phyloP scores from a whole-genome alignment of 2,113 vertebrate genomes.

The Hemiscyllium ocellatum region DNA sequence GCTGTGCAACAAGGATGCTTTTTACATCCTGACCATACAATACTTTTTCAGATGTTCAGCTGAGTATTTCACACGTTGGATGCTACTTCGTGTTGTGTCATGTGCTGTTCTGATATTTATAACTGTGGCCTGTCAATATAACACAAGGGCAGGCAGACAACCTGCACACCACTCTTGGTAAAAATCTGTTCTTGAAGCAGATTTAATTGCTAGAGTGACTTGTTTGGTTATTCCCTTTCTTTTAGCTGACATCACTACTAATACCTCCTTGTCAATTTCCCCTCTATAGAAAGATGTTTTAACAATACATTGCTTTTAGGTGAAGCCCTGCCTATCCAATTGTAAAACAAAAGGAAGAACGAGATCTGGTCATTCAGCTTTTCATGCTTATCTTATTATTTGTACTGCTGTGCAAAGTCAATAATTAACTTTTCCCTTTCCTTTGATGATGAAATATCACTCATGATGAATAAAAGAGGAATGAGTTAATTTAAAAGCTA shows the following conservation, averaged over 20 bases:
- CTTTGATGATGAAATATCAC: background rate
- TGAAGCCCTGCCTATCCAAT: background rate
- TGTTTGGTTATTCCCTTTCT: background rate
- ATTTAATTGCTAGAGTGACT: background rate
- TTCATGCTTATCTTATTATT: background rate
- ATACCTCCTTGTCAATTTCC: background rate
- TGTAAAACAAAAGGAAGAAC: background rate
- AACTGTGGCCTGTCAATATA: background rate
- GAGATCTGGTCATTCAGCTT: background rate
- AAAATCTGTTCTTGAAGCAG: background rate
- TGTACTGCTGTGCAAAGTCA: background rate
- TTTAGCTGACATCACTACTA: background rate
- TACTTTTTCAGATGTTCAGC: background rate
- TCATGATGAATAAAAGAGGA: background rate
- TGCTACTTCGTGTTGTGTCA: background rate
- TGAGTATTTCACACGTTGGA: no score
- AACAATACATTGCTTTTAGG: background rate
- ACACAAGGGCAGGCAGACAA: background rate
- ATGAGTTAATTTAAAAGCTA: background rate
- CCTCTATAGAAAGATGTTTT: background rate
- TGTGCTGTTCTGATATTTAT: background rate
- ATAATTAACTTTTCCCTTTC: background rate
- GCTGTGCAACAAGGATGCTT: background rate
- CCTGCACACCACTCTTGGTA: background rate
- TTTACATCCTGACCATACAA: background rate